A percentile compares a stretch with the other conserved stretches of the same genome.
Evolutionary conservation across 2,888 invertebrate genomes (phyloP).

Genomic region (Synergus itoensis): DNA sequence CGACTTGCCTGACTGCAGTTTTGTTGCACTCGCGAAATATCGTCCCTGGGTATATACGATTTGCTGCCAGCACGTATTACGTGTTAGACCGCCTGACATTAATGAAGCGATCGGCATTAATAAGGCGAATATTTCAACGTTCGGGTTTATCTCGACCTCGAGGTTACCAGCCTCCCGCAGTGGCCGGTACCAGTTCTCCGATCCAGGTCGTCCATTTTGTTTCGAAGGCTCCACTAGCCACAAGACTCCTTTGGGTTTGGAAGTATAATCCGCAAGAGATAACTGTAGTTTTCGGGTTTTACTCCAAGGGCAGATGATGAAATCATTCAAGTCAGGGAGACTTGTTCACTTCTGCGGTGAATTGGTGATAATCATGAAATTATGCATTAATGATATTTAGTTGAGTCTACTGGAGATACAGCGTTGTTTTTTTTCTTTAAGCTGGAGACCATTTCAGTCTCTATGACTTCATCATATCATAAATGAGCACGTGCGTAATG

Average conservation of each 20-base stretch:
- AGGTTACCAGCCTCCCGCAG: slow-evolving; percentile 58
- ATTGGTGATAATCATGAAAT: slow-evolving; percentile 51
- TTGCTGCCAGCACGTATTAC: slow-evolving; percentile 26
- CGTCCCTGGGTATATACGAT: slow-evolving; percentile 29
- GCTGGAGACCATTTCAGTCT: not conserved
- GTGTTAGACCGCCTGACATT: slow-evolving; percentile 49
- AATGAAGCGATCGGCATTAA: slow-evolving; percentile 53
- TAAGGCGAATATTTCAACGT: slow-evolving; percentile 53
- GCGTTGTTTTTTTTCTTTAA: not conserved
- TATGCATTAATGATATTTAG: slow-evolving; percentile 55
- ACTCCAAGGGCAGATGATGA: too few species aligned
- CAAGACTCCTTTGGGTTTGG: not conserved
- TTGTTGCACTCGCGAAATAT: slow-evolving; percentile 48
- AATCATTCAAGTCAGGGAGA: too few species aligned
- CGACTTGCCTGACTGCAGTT: slow-evolving; percentile 45
- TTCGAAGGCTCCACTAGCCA: not conserved
- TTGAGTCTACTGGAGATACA: not conserved
- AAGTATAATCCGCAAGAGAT: not conserved
- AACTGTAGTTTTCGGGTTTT: not conserved
- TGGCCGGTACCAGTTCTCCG: slow-evolving; percentile 3
- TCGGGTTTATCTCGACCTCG: slow-evolving; percentile 59
- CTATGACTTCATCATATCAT: slow-evolving; percentile 18
- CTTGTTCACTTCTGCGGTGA: too few species aligned
- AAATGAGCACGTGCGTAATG: slow-evolving; percentile 31
- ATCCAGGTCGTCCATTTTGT: slow-evolving; percentile 27